phyloP scores from a whole-genome alignment of 2,888 invertebrate genomes.

The Epicampocera succincta region DNA sequence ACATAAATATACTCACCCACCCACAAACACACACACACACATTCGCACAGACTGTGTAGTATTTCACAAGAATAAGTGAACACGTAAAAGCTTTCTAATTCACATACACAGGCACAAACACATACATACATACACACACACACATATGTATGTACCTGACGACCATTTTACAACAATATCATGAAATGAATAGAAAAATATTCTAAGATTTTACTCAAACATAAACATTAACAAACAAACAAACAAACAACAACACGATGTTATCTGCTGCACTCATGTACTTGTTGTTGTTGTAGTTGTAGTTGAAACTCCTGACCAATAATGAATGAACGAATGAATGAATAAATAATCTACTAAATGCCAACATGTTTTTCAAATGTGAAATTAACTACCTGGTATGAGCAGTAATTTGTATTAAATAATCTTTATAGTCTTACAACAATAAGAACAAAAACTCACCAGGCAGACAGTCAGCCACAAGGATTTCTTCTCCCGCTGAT shows the following conservation, averaged over 20 bases:
- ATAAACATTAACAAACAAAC: too few relatives aligned
- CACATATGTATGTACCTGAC: neutral
- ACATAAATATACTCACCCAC: constrained; percentile 53
- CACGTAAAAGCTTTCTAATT: too few relatives aligned
- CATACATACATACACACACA: too few relatives aligned
- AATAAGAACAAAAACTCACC: constrained; percentile 2
- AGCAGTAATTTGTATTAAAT: constrained; percentile 19
- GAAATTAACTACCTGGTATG: constrained; percentile 28
- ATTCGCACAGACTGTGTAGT: neutral
- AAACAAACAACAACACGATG: neutral
- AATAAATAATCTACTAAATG: constrained; percentile 47
- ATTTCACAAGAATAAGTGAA: neutral
- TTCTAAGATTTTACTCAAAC: constrained; percentile 29
- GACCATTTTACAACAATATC: too few relatives aligned
- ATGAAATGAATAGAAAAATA: neutral
- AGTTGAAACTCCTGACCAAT: constrained; percentile 55
- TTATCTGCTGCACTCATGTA: neutral
- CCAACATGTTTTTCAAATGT: constrained; percentile 16
- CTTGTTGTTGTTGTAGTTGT: constrained; percentile 18
- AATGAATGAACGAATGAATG: constrained; percentile 61
- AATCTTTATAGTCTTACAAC: constrained; percentile 1
- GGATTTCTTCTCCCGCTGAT: too few relatives aligned
- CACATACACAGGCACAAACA: neutral
- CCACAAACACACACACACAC: constrained; percentile 38
- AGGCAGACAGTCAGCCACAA: neutral